Evolutionary conservation across 2,888 invertebrate species (phyloP).

Genomic region (Linyphia triangularis): DNA sequence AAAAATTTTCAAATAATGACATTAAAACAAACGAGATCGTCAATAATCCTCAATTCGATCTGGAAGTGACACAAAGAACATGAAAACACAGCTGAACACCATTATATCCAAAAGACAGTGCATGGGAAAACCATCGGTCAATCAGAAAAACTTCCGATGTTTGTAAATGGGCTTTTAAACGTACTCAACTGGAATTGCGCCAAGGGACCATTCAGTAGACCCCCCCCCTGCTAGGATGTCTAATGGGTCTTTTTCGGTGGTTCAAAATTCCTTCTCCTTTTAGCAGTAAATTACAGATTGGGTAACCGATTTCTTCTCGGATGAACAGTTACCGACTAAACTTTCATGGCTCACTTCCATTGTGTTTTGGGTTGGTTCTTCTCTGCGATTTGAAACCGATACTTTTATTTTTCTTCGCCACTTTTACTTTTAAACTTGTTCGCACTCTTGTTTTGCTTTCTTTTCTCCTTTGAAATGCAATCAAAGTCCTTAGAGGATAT

Average conservation of each 20-base stretch:
- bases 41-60: no score
- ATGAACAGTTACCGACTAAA: conserved; percentile 8
- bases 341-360: conserved; percentile 38
- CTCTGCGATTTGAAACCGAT: not conserved
- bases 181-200: conserved; percentile 37
- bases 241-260: conserved; percentile 39
- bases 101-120: no score
- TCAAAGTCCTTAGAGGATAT: no score
- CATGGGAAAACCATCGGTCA: conserved; percentile 47
- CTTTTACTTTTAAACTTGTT: not conserved
- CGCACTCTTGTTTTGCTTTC: not conserved
- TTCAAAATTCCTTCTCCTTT: conserved; percentile 48
- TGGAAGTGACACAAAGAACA: no score
- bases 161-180: conserved; percentile 63
- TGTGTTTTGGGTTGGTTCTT: conserved; percentile 4
- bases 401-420: not conserved
- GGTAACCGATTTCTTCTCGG: conserved; percentile 53
- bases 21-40: no score
- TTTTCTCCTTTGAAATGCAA: not conserved
- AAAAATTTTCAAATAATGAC: no score
- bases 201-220: conserved; percentile 17
- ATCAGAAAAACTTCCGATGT: conserved; percentile 19
- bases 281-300: conserved; percentile 67
- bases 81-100: no score
- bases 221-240: conserved; percentile 16